Evolutionary conservation across 2,113 vertebrate genomes (phyloP), one percentile per base, ranked within the genome.

Genomic region (Gracilinanus agilis): DNA sequence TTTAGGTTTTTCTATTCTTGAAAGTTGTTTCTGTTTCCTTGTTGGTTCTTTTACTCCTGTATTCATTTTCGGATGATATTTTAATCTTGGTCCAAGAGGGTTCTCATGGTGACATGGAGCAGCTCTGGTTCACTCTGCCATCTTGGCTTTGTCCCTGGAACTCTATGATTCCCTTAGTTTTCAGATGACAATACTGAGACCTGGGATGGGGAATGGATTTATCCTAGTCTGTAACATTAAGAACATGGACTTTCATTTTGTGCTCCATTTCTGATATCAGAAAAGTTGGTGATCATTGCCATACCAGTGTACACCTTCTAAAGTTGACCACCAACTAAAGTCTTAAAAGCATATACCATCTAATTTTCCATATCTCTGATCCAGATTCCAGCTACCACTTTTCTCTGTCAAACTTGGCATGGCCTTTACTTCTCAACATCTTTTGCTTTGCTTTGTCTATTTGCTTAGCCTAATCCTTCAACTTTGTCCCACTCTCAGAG

Each of bases 191-290:
- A 94, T 91, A 88, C 0, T 55, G 40, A 94, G 12, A 1, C 29
- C 95, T 53, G 67, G 67, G 7, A 24, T 55, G 75, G 67, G 25
- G 25, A 95, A 95, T 13, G 67, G 89, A 27, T 56, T 90, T 11
- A 53, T 10, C 11, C 40, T 90, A 34, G 1, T 24, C 90, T 90
- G 89, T 7, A 9, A n/a, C n/a, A n/a, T n/a, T n/a, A n/a, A 96
- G 40, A 92, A 12, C 44, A 12, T 93, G 2, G 11, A 92, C 19
- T 92, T 83, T 40, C 6, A 40, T 83, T 83, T 83, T 83, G n/a
- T 83, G 5, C 23, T 40, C 19, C n/a, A 40, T 83, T 83, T 40
- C n/a, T 21, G n/a, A 83, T 19, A 40, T 7, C 40, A n/a, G 11
- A 8, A 40, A 21, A 7, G 6, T 83, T 40, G 19, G 34, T 83